Percentiles rank a stretch among this genome's conserved stretches.
Conservation (phyloP, 92 coral and sea anemone species). For the Epizoanthus rinbou region DNA sequence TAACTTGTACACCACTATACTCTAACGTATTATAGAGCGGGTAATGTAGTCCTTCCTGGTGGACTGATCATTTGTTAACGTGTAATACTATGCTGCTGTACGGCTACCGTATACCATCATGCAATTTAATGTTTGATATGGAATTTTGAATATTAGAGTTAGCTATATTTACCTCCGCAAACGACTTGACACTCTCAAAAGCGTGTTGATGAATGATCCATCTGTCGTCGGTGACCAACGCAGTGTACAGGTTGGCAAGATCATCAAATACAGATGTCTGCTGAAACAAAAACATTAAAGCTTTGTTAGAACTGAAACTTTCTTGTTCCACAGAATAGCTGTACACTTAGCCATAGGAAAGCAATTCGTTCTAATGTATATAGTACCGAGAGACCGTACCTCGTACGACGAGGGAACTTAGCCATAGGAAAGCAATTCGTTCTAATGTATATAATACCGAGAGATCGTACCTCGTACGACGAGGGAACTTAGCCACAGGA, state of each 20-base stretch:
- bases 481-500: conserved; percentile 45
- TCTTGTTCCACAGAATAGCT: no score
- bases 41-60: no score
- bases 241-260: conserved; percentile 74
- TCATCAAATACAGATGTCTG: conserved; percentile 72
- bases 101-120: no score
- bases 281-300: conserved; percentile 23
- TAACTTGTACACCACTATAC: no score
- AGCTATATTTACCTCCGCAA: conserved; percentile 75
- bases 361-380: no score
- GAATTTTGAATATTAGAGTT: neutral
- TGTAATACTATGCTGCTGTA: no score
- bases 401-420: conserved; percentile 57
- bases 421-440: no score
- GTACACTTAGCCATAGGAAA: no score
- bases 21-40: no score
- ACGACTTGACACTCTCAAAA: conserved; percentile 81
- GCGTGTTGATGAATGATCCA: conserved; percentile 91
- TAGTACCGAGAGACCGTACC: conserved; percentile 46
- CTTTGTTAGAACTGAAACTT: neutral
- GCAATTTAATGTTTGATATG: no score
- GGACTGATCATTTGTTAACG: no score
- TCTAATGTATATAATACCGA: no score
- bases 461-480: conserved; percentile 56
- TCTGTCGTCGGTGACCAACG: conserved; percentile 65